Percentiles rank a stretch among this genome's conserved stretches.
These are phyloP conservation scores for Chrosomus eos DNA, from an alignment of 2,797 vertebrate species.

Conservation along the genomic window DNA sequence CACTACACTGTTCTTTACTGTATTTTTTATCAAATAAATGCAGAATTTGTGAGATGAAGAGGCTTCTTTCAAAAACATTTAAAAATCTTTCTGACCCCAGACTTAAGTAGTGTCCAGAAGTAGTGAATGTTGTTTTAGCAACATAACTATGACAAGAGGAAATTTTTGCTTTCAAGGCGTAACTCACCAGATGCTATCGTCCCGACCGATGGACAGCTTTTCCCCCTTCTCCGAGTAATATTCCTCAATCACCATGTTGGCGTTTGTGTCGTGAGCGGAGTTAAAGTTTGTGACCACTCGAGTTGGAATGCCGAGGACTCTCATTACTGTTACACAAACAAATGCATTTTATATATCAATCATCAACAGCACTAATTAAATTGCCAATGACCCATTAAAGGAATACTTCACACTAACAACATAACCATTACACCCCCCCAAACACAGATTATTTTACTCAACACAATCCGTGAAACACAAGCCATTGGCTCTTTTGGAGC, in stretches of 20 bases:
- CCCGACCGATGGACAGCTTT: slow-evolving; percentile 75
- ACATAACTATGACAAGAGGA: not conserved
- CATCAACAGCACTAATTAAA: not conserved
- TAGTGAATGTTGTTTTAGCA: not conserved
- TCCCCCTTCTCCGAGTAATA: slow-evolving; percentile 79
- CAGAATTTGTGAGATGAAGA: not conserved
- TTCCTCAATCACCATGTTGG: slow-evolving; percentile 86
- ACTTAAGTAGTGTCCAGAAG: not conserved
- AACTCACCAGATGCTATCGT: slow-evolving; percentile 87
- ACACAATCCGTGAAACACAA: not conserved
- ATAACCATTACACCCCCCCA: not conserved
- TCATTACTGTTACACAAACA: slow-evolving; percentile 78
- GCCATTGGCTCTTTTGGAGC: not conserved
- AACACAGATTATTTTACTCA: not conserved
- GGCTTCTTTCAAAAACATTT: not conserved
- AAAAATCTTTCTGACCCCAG: not conserved
- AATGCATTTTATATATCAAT: not conserved
- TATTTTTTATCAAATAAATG: not conserved
- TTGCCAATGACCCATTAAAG: not conserved
- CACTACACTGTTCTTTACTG: no score
- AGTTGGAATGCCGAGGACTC: slow-evolving; percentile 85
- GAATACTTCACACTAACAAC: not conserved
- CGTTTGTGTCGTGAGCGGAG: slow-evolving; percentile 88
- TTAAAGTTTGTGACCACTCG: slow-evolving; percentile 87
- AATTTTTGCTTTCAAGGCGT: not conserved